These are phyloP conservation scores for Metopolophium dirhodum DNA, from an alignment of 1,140 invertebrate species.

Conservation along the genomic window DNA sequence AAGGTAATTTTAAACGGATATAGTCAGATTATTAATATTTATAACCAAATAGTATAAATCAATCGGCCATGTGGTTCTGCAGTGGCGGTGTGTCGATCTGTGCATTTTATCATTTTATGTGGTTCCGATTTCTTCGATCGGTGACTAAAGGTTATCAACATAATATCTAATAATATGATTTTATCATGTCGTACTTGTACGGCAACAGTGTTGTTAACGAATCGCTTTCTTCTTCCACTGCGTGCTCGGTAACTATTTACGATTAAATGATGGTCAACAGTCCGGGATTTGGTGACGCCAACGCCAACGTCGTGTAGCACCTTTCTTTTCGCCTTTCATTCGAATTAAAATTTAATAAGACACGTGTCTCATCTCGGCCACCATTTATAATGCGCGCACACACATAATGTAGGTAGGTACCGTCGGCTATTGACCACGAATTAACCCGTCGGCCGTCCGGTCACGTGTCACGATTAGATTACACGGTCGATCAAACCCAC, in stretches of 20 bases:
- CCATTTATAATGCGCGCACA: neutral
- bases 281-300: neutral
- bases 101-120: neutral
- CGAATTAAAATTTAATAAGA: neutral
- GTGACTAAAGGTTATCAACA: neutral
- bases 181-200: neutral
- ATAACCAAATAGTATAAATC: neutral
- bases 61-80: neutral
- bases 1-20: neutral
- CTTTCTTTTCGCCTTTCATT: neutral
- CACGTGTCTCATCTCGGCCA: neutral
- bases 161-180: neutral
- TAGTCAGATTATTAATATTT: neutral
- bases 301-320: neutral
- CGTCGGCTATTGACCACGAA: slow-evolving; percentile 35
- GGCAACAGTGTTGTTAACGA: no score
- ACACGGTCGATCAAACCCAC: slow-evolving; percentile 29
- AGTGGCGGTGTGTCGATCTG: neutral
- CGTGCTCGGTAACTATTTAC: neutral
- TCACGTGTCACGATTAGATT: slow-evolving; percentile 46
- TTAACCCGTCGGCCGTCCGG: slow-evolving; percentile 42
- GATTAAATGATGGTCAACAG: neutral
- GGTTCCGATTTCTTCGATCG: neutral
- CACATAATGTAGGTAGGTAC: no score
- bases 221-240: neutral